Evolutionary conservation across 2,888 invertebrate genomes (phyloP).

Genomic region (Xylota sylvarum): DNA sequence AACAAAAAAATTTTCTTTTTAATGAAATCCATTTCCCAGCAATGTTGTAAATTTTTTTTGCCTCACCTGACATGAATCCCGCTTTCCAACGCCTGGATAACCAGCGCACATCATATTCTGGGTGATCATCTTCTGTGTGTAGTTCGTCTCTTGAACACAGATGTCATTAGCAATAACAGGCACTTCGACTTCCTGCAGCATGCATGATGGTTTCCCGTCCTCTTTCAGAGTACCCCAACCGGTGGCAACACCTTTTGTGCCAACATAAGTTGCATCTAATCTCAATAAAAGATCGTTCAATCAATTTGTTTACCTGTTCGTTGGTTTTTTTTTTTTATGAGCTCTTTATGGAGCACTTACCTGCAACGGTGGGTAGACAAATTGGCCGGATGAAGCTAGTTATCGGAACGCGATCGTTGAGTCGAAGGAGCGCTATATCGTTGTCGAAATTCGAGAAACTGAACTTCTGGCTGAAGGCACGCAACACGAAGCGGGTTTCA

Average conservation of each 20-base stretch:
- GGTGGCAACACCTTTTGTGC: slow-evolving; percentile 90
- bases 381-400: slow-evolving; percentile 92
- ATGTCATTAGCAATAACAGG: slow-evolving; percentile 87
- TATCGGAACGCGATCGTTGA: slow-evolving; percentile 93
- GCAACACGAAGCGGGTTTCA: slow-evolving; percentile 91
- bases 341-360: slow-evolving; percentile 84
- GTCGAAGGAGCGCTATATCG: slow-evolving; percentile 92
- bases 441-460: slow-evolving; percentile 94
- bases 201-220: slow-evolving; percentile 93
- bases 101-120: slow-evolving; percentile 96
- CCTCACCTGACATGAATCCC: slow-evolving; percentile 93
- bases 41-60: slow-evolving; percentile 21
- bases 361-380: slow-evolving; percentile 90
- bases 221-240: slow-evolving; percentile 96
- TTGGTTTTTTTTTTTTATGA: not conserved
- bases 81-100: slow-evolving; percentile 89
- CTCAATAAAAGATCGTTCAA: slow-evolving; percentile 49
- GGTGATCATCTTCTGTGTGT: slow-evolving; percentile 93
- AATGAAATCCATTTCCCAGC: slow-evolving; percentile 15
- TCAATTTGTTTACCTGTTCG: no score
- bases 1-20: not conserved
- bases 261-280: slow-evolving; percentile 89
- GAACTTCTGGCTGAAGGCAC: slow-evolving; percentile 92
- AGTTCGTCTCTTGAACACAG: slow-evolving; percentile 90
- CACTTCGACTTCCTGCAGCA: slow-evolving; percentile 94